Base-by-base conservation (phyloP, 2,888 invertebrate genomes). In the Lycaena phlaeas region DNA sequence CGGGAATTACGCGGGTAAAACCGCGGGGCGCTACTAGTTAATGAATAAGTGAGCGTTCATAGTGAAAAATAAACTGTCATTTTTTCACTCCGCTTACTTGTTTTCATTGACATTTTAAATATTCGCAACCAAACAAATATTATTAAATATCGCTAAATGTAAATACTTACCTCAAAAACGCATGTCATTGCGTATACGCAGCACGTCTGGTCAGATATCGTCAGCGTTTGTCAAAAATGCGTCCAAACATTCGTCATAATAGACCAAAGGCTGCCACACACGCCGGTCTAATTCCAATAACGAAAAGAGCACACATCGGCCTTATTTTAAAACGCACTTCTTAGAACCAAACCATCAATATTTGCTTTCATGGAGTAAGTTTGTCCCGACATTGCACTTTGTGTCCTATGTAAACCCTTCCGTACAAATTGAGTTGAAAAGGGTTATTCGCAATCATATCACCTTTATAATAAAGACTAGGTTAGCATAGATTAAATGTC, bases 301-400 rank as follows among this genome's bases (percentile, higher is more conserved):
- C 76, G 65, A 73, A 75, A 71, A 72, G 72, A 60, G 76, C 68
- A 82, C 72, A 84, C 79, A 77, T 64, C 64, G 73, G 66, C 61
- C 63, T 61, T 71, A 67, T 76, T 68, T 68, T 67, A 63, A 73
- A 76, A 76, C 77, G 78, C 77, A 82, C 81, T 84, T 82, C 84
- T 63, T 53, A 70, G 82, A 81, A 82, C 68, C 64, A 66, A 68
- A 73, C 63, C 66, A 61, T 67, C 64, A 82, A 84, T 82, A 82
- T 84, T 84, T 70, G 68, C 76, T 63, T 65, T 65, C 69, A 65
- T 69, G 78, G 72, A 76, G 74, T 69, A 69, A 77, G 75, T 84
- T 84, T 82, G 75, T 62, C 67, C 57, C 75, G 62, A 66, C 73
- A 70, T 79, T 82, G 84, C 84, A 82, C 81, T 82, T 77, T 68